Conservation (phyloP, 2,113 vertebrate species). For the Chlorodrepanis virens region DNA sequence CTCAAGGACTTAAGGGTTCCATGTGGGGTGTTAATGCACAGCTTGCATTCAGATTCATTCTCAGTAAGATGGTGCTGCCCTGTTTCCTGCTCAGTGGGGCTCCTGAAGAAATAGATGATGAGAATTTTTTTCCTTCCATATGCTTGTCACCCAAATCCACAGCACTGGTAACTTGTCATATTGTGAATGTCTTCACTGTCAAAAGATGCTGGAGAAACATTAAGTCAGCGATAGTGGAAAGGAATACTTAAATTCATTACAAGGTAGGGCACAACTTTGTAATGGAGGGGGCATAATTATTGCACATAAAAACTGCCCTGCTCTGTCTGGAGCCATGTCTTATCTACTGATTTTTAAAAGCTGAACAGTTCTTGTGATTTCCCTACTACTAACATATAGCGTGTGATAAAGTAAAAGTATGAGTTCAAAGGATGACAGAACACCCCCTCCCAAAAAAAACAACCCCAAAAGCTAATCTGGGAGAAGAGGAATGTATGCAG, state of each 20-base stretch:
- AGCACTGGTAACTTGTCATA: background rate
- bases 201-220: background rate
- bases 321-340: background rate
- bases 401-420: background rate
- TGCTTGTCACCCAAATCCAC: background rate
- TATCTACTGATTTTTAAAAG: background rate
- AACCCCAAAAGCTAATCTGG: background rate
- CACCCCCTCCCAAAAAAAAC: fast-evolving
- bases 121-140: background rate
- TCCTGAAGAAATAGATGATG: background rate
- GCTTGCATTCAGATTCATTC: background rate
- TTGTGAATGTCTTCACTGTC: background rate
- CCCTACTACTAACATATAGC: fast-evolving
- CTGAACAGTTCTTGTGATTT: background rate
- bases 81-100: background rate
- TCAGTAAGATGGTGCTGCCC: background rate
- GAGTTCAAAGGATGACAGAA: background rate
- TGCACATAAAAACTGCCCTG: background rate
- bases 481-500: background rate
- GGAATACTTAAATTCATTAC: background rate
- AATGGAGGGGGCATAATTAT: background rate
- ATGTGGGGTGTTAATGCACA: background rate
- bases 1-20: background rate
- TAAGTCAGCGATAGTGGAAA: background rate
- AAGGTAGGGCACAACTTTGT: background rate